Evolutionary conservation across 2,113 vertebrate species (phyloP), one percentile per base, ranked within the genome.

Genomic region (Rostratula benghalensis): DNA sequence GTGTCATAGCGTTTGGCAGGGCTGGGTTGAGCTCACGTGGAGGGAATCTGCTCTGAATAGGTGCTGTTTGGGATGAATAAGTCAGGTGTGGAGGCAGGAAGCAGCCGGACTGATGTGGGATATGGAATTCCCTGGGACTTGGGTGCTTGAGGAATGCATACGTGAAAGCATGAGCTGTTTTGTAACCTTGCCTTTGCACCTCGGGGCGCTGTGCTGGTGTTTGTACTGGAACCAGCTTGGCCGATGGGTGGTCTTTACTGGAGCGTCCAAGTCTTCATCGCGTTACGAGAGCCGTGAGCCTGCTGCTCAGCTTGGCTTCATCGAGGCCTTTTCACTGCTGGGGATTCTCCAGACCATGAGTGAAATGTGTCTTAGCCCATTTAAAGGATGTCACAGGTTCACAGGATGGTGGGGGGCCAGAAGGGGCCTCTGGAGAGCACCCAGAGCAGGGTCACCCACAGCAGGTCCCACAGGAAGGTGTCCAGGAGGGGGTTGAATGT

Each of bases 61-160:
- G 53, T 74, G 89, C 51, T 63, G 45, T 93, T 95, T 76, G 92
- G 93, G 73, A 91, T 96, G 92, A 95, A 59, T 93, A 93, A 95
- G 74, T 96, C 73, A 83, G 78, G 91, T 76, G 76, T 89, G 92
- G 94, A 74, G 94, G 69, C 88, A 79, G 83, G 97, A 95, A 90
- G 50, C 70, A 90, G 79, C 51, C 90, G 97, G 91, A 95, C 96
- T 98, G 91, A 95, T 90, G 81, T 86, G 84, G 68, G 69, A 68
- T 95, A 91, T 96, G 91, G 90, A 65, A 94, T 97, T 96, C 83
- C 89, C 96, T 68, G 93, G 46, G 93, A 87, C 59, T 89, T 95
- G 73, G 93, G 20, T 75, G 77, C 82, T 82, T 74, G 70, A 87
- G 83, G 93, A 95, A 78, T 74, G n/a, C 79, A 60, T 75, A 64